Percentiles rank a stretch among this genome's conserved stretches.
Conservation (phyloP, 2,888 invertebrate genomes). For the Lasioglossum zephyrum region DNA sequence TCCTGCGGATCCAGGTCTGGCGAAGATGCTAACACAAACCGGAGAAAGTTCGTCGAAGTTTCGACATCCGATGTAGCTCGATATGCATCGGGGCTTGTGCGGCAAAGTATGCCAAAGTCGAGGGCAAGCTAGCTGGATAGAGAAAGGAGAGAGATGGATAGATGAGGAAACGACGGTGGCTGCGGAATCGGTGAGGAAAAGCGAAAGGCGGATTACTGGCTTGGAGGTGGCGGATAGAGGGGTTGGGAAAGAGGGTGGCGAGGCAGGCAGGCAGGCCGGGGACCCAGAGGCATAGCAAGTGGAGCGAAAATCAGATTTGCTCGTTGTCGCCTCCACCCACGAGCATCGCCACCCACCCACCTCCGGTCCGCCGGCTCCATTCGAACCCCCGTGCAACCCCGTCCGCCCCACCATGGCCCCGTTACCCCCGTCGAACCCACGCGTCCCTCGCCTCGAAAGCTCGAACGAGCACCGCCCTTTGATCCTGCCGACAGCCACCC, state of each 20-base stretch:
- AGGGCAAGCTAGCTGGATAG: slow-evolving; percentile 61
- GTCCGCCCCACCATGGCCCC: slow-evolving; percentile 50
- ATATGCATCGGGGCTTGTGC: slow-evolving; percentile 66
- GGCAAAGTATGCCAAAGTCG: slow-evolving; percentile 80
- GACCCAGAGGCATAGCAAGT: slow-evolving; percentile 78
- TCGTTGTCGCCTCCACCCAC: slow-evolving; percentile 82
- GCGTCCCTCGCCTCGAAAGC: slow-evolving; percentile 76
- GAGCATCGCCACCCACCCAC: slow-evolving; percentile 70
- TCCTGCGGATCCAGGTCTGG: slow-evolving; percentile 11
- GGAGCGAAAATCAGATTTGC: slow-evolving; percentile 84
- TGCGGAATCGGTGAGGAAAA: slow-evolving; percentile 56
- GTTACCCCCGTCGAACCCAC: slow-evolving; percentile 61
- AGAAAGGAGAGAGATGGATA: not conserved
- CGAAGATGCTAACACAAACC: slow-evolving; percentile 36
- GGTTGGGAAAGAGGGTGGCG: slow-evolving; percentile 24
- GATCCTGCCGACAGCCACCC: slow-evolving; percentile 83
- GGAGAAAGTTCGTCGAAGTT: slow-evolving; percentile 65
- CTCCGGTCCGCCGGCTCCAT: slow-evolving; percentile 71
- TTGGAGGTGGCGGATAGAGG: slow-evolving; percentile 17
- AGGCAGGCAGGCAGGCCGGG: slow-evolving; percentile 44
- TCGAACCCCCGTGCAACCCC: slow-evolving; percentile 58
- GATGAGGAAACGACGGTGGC: not conserved
- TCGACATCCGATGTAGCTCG: slow-evolving; percentile 61
- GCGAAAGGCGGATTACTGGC: slow-evolving; percentile 53
- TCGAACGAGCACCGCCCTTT: slow-evolving; percentile 82